phyloP scores from a whole-genome alignment of 2,888 invertebrate species.

The Luffia ferchaultella region DNA sequence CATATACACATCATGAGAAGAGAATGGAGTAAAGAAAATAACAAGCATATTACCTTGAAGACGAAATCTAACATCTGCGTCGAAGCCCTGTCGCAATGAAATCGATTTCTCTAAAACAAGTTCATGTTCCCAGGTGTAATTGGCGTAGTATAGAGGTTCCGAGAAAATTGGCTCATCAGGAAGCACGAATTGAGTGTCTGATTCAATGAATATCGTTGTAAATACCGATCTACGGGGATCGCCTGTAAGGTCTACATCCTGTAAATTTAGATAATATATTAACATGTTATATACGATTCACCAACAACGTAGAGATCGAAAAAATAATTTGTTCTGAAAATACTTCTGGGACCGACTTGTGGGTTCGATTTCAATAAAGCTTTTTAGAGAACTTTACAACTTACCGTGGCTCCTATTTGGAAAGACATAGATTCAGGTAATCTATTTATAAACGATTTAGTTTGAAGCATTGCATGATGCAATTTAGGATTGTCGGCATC shows the following conservation, averaged over 20 bases:
- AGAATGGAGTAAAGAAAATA: no score
- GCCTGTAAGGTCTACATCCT: slow-evolving; percentile 44
- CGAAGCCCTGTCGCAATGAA: slow-evolving; percentile 35
- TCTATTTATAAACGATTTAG: slow-evolving; percentile 37
- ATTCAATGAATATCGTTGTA: slow-evolving; percentile 34
- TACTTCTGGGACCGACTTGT: no score
- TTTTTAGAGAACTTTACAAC: no score
- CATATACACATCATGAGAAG: no score
- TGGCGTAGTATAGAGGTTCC: slow-evolving; percentile 43
- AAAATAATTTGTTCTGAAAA: no score
- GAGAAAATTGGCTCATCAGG: slow-evolving; percentile 53
- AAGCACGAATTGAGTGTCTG: slow-evolving; percentile 37
- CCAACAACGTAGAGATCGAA: no score
- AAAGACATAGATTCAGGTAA: slow-evolving; percentile 35
- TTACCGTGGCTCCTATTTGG: slow-evolving; percentile 46
- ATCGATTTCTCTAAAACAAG: slow-evolving; percentile 27
- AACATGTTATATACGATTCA: no score
- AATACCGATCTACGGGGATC: slow-evolving; percentile 26
- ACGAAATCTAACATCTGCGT: slow-evolving; percentile 32
- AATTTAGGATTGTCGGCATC: slow-evolving; percentile 27
- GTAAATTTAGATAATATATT: not conserved
- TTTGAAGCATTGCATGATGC: slow-evolving; percentile 36
- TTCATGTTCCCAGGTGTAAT: slow-evolving; percentile 32
- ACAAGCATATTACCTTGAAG: slow-evolving; percentile 44
- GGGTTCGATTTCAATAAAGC: no score